These are phyloP conservation scores for Pyrocephalus nanus DNA, from an alignment of 2,797 vertebrate species.

Conservation along the genomic window DNA sequence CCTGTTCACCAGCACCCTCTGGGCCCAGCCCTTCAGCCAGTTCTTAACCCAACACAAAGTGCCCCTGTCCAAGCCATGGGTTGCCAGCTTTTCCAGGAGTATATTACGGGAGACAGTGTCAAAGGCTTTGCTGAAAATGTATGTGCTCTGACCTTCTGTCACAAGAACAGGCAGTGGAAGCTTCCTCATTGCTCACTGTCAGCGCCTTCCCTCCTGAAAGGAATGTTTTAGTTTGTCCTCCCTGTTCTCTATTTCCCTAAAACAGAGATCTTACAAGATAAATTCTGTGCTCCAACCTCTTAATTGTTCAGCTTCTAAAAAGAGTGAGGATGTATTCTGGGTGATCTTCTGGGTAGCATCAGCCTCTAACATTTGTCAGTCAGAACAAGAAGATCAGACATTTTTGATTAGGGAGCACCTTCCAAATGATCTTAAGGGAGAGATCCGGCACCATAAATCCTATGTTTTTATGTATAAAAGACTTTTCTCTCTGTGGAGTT, in stretches of 20 bases:
- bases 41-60: too few species aligned
- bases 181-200: neutral
- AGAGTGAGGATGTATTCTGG: neutral
- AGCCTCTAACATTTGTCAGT: neutral
- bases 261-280: neutral
- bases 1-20: too few species aligned
- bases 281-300: neutral
- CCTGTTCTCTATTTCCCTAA: neutral
- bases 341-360: neutral
- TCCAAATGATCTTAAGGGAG: neutral
- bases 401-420: neutral
- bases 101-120: too few species aligned
- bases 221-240: neutral
- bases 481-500: neutral
- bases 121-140: too few species aligned
- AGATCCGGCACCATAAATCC: neutral
- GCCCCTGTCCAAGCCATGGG: too few species aligned
- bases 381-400: accelerated
- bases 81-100: too few species aligned
- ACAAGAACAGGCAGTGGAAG: neutral
- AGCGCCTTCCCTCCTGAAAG: neutral
- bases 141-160: neutral
- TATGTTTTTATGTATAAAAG: neutral
- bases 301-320: neutral
- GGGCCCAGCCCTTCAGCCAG: too few species aligned